phyloP scores from a whole-genome alignment of 2,797 vertebrate species.

The Phrynocephalus guinanensis region DNA sequence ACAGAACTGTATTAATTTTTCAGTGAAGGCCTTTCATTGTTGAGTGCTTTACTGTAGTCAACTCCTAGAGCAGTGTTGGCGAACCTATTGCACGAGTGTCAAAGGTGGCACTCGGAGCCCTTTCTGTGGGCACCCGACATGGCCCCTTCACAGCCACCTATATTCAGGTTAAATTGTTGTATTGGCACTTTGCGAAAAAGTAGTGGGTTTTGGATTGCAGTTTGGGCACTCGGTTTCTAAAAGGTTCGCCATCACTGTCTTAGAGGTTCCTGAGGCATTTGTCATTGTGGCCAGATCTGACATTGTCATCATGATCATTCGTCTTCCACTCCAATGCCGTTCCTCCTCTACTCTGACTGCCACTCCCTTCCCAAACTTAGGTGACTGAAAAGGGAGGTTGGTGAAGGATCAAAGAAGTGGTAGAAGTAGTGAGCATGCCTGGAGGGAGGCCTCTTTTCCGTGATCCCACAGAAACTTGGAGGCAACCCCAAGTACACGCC shows the following conservation, averaged over 20 bases:
- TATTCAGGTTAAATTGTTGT: too few relatives aligned
- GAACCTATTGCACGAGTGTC: too few relatives aligned
- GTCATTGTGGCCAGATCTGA: not conserved
- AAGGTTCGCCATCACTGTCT: not conserved
- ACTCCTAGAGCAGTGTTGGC: not conserved
- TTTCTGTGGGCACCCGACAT: too few relatives aligned
- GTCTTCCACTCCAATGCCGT: not conserved
- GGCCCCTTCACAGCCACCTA: too few relatives aligned
- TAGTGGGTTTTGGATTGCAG: too few relatives aligned
- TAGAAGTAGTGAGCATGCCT: not conserved
- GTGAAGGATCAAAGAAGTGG: conserved; percentile 7
- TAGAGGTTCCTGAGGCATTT: not conserved
- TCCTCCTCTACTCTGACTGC: not conserved
- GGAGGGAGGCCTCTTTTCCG: conserved; percentile 10
- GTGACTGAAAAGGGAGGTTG: not conserved
- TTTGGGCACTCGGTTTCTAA: too few relatives aligned
- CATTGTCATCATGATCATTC: not conserved
- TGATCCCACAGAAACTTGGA: conserved; percentile 14
- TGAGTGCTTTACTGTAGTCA: too few relatives aligned
- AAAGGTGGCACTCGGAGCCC: too few relatives aligned
- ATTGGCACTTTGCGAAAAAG: too few relatives aligned
- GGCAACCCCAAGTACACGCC: conserved; percentile 3
- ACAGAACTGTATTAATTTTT: too few relatives aligned
- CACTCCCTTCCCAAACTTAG: not conserved
- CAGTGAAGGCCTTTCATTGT: too few relatives aligned